Evolutionary conservation across 2,113 vertebrate species (phyloP).

Genomic region (Heptranchias perlo): DNA sequence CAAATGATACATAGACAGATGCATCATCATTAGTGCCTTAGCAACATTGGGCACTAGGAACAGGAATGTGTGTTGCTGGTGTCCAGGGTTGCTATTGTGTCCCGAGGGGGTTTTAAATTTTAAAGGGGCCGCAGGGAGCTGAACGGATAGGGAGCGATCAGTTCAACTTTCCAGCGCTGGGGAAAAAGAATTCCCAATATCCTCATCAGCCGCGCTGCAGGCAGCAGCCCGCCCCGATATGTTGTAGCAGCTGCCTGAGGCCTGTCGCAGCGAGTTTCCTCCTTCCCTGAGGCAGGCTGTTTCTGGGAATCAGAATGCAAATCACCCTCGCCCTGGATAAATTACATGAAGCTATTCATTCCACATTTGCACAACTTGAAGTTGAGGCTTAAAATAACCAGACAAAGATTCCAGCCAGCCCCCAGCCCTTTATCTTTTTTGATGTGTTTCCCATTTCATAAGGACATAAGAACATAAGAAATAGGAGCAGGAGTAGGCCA

Average conservation of each 20-base stretch:
- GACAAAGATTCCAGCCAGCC: not conserved
- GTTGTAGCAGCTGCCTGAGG: no score
- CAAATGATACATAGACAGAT: not conserved
- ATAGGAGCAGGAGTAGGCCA: no score
- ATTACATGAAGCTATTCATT: no score
- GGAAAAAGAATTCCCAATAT: not conserved
- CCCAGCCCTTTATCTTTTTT: not conserved
- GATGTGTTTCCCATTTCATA: not conserved
- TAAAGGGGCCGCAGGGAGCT: not conserved
- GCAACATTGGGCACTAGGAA: not conserved
- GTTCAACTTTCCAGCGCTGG: not conserved
- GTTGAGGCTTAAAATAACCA: not conserved
- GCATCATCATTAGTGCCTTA: not conserved
- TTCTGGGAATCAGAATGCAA: not conserved
- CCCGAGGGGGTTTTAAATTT: not conserved
- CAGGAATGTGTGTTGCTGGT: no score
- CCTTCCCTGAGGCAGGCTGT: not conserved
- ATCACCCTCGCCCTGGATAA: no score
- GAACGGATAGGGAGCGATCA: not conserved
- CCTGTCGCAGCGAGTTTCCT: not conserved
- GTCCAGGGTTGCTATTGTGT: not conserved
- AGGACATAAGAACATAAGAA: no score
- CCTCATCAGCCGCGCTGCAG: not conserved
- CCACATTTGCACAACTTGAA: not conserved
- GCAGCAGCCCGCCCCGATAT: not conserved